A percentile compares a stretch with the other conserved stretches of the same genome.
These are phyloP conservation scores for Stictonetta naevosa DNA, from an alignment of 2,113 vertebrate species.

Conservation along the genomic window DNA sequence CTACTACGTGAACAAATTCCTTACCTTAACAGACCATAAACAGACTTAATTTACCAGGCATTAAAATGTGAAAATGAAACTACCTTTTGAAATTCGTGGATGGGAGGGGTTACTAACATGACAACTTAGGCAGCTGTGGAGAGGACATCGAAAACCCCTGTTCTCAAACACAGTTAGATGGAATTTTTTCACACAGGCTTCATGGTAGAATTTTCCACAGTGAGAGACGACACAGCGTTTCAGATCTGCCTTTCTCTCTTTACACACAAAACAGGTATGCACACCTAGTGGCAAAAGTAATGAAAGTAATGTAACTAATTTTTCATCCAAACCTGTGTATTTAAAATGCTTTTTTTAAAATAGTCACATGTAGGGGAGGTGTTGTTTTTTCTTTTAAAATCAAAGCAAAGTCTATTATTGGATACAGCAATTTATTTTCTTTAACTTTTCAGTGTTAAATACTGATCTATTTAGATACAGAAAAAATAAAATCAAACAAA, in stretches of 20 bases:
- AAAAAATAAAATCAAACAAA: neutral
- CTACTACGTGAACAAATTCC: neutral
- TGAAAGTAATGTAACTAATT: neutral
- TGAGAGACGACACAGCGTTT: constrained; percentile 90
- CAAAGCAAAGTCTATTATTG: neutral
- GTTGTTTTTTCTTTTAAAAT: neutral
- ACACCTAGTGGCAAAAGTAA: constrained; percentile 76
- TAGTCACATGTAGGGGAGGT: neutral
- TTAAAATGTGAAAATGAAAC: neutral
- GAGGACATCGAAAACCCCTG: constrained; percentile 94
- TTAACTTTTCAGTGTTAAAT: neutral
- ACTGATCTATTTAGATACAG: neutral
- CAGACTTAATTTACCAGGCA: neutral
- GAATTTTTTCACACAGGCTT: constrained; percentile 87
- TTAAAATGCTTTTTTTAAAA: neutral
- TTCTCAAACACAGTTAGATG: constrained; percentile 90
- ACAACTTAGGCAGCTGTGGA: constrained; percentile 94
- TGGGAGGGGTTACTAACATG: constrained; percentile 85
- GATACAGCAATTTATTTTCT: neutral
- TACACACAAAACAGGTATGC: constrained; percentile 92
- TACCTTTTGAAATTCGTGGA: constrained; percentile 90
- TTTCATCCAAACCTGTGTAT: neutral
- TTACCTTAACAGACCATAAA: neutral
- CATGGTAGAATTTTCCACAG: constrained; percentile 97
- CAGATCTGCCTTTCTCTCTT: constrained; percentile 84